A percentile compares a stretch with the other conserved stretches of the same genome.
These are phyloP conservation scores for Nothoprocta perdicaria DNA, from an alignment of 2,113 vertebrate genomes.

Conservation along the genomic window DNA sequence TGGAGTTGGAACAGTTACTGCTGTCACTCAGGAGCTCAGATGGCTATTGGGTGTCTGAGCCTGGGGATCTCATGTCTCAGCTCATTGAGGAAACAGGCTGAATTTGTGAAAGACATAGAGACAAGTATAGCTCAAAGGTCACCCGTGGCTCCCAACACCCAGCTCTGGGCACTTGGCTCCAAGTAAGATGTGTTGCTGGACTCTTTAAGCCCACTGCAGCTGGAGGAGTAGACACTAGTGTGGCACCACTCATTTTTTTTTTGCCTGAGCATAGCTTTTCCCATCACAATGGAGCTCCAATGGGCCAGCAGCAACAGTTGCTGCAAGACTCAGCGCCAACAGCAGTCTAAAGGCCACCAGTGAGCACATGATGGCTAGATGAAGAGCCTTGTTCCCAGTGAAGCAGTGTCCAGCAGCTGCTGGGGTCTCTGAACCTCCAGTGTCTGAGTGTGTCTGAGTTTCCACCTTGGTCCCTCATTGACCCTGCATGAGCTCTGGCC, in stretches of 20 bases:
- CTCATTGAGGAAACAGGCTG: not conserved
- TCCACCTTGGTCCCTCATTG: not conserved
- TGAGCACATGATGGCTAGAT: not conserved
- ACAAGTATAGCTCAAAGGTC: not conserved
- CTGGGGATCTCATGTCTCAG: rapidly evolving
- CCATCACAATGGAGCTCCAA: not conserved
- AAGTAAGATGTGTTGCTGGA: not conserved
- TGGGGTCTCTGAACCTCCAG: not conserved
- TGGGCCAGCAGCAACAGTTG: rapidly evolving
- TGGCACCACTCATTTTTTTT: not conserved
- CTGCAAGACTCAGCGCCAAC: not conserved
- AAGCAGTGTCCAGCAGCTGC: not conserved
- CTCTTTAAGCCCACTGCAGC: not conserved
- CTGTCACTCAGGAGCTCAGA: rapidly evolving
- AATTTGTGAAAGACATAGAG: not conserved
- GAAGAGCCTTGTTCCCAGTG: not conserved
- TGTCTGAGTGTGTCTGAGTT: not conserved
- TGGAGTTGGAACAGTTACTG: not conserved
- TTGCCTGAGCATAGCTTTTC: not conserved
- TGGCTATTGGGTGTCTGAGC: not conserved
- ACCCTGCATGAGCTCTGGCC: not conserved
- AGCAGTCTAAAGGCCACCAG: not conserved
- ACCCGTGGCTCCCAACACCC: rapidly evolving
- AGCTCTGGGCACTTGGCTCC: rapidly evolving
- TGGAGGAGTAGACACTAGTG: not conserved